Evolutionary conservation across 2,797 vertebrate species (phyloP), one percentile per base, ranked within the genome.

Genomic region (Ctenochaetus hawaiiensis): DNA sequence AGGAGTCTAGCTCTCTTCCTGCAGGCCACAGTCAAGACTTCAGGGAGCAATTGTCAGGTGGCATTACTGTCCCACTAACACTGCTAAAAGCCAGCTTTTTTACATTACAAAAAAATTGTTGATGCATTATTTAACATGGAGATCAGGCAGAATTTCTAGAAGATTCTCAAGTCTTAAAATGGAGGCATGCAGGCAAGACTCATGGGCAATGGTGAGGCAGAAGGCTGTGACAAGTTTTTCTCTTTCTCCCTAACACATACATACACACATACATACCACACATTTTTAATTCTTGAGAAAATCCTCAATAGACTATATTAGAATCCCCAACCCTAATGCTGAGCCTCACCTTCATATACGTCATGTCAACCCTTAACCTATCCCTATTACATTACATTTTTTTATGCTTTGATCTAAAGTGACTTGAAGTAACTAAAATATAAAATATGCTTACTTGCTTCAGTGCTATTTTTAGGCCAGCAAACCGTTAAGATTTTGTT

Each of bases 111-210:
- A 93, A 93, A 78, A 80, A 64, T 5, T 30, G 73, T 60, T 26
- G 44, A 91, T 96, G 88, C 92, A 95, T 95, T 94, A 95, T 95
- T 95, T 90, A 95, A 92, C 80, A 90, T 75, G 70, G 78, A 81
- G 90, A 95, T 95, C 91, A 93, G 88, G 81, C 77, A 1, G 81
- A 88, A 93, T 93, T 93, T 93, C 87, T 83, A 48, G 82, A 80
- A 92, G 91, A 91, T 87, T 86, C 76, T 85, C 88, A 85, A 92
- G 84, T 73, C 87, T 60, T 88, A 51, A 90, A 86, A 85, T 56
- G 58, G 54, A 74, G 26, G 44, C 84, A 70, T 91, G 78, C 71
- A 83, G 83, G 65, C 16, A 7, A 82, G 62, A 72, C 83, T 86
- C 79, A 75, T 52, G 78, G 81, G 82, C 75, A 74, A 84, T 68